A percentile compares a stretch with the other conserved stretches of the same genome.
Conservation (phyloP, 2,797 vertebrate genomes). For the Characodon lateralis region DNA sequence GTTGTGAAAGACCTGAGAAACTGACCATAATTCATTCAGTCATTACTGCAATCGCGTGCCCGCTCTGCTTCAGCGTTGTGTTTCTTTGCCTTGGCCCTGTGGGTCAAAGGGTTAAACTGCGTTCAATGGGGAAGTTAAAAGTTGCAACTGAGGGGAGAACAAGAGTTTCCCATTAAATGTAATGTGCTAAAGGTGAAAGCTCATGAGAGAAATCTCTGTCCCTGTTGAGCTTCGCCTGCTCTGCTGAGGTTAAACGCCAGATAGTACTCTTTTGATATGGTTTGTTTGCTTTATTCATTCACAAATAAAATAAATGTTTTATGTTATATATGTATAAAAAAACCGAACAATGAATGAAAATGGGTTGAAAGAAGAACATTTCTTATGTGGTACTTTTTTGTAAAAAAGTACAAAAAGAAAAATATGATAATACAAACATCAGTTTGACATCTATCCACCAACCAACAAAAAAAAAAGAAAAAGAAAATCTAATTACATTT, state of each 20-base stretch:
- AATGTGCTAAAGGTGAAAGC: constrained; percentile 66
- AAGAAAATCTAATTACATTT: too few relatives aligned
- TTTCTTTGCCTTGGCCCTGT: constrained; percentile 27
- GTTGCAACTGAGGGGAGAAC: constrained; percentile 63
- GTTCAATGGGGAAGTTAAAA: constrained; percentile 55
- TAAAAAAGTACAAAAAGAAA: too few relatives aligned
- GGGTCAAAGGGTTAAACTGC: constrained; percentile 68
- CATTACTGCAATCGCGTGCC: constrained; percentile 51
- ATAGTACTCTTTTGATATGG: constrained; percentile 2
- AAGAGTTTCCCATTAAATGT: constrained; percentile 74
- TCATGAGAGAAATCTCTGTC: constrained; percentile 48
- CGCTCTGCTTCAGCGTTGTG: constrained; percentile 13
- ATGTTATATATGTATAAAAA: too few relatives aligned
- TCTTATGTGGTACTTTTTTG: too few relatives aligned
- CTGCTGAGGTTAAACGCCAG: constrained; percentile 18
- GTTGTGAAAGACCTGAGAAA: constrained; percentile 37
- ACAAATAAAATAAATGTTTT: too few relatives aligned
- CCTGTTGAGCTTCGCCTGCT: constrained; percentile 49
- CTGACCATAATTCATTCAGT: constrained; percentile 63
- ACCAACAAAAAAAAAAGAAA: too few relatives aligned
- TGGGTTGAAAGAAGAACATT: too few relatives aligned
- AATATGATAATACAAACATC: too few relatives aligned
- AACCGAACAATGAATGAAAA: too few relatives aligned
- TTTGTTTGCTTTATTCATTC: not conserved
- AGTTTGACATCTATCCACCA: too few relatives aligned